Conservation (phyloP, 2,113 vertebrate genomes). For the Stictonetta naevosa region DNA sequence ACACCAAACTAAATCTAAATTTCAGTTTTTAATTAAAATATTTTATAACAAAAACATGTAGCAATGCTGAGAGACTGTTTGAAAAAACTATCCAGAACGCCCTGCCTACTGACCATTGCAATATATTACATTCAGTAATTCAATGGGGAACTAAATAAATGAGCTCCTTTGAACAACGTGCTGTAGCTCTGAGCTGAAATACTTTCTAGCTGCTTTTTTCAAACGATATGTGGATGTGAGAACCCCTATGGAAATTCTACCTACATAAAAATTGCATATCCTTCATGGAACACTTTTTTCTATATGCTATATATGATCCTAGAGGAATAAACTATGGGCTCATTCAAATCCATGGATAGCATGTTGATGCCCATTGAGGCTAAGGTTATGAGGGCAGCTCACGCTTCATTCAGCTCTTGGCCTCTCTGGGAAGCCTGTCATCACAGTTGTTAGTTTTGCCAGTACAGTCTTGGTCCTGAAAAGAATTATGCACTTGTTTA, state of each 20-base stretch:
- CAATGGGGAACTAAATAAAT: neutral
- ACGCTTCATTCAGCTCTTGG: neutral
- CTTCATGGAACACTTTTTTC: neutral
- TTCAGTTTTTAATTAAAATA: neutral
- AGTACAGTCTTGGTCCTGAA: neutral
- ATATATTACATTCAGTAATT: neutral
- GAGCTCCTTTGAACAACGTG: neutral
- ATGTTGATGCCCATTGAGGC: neutral
- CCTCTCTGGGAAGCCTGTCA: neutral
- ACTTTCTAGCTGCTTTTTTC: neutral
- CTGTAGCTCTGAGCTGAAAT: neutral
- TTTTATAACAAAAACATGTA: neutral
- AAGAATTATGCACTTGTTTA: neutral
- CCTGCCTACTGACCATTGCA: neutral
- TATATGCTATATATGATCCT: fast-evolving
- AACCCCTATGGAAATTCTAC: neutral
- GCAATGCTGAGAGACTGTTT: neutral
- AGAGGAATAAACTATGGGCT: neutral
- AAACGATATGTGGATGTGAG: neutral
- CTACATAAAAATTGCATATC: neutral
- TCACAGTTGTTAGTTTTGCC: neutral
- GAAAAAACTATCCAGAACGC: neutral
- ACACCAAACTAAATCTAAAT: neutral
- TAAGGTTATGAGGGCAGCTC: neutral
- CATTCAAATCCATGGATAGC: neutral